Evolutionary conservation across 2,113 vertebrate species (phyloP).

Genomic region (Ginglymostoma cirratum): DNA sequence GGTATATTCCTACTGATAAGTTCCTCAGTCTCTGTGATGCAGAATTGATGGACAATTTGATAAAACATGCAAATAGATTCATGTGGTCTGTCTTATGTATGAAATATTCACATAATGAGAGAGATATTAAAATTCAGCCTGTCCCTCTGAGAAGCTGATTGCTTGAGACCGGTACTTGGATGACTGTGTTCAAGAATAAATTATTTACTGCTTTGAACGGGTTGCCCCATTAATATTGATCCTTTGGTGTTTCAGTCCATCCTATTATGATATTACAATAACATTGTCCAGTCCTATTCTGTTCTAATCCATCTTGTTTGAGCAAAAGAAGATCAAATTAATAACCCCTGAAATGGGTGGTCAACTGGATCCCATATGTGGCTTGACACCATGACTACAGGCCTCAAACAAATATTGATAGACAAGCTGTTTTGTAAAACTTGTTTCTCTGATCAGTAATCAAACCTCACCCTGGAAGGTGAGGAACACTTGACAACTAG

Average conservation of each 20-base stretch:
- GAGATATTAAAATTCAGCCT: not conserved
- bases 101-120: not conserved
- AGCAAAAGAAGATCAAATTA: no score
- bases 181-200: not conserved
- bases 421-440: no score
- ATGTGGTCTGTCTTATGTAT: not conserved
- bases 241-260: not conserved
- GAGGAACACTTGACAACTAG: no score
- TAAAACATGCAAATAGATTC: not conserved
- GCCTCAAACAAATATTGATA: no score
- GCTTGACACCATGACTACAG: no score
- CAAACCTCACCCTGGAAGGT: no score
- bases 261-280: not conserved
- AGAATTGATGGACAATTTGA: not conserved
- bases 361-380: no score
- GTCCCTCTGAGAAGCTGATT: not conserved
- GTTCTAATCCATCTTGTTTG: not conserved
- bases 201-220: not conserved
- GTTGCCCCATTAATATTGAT: not conserved
- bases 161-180: not conserved
- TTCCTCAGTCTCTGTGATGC: not conserved
- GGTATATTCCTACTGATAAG: not conserved
- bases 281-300: not conserved
- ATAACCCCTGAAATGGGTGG: no score
- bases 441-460: no score